Conservation (phyloP, 2,113 vertebrate genomes). For the Formicarius rufipectus region DNA sequence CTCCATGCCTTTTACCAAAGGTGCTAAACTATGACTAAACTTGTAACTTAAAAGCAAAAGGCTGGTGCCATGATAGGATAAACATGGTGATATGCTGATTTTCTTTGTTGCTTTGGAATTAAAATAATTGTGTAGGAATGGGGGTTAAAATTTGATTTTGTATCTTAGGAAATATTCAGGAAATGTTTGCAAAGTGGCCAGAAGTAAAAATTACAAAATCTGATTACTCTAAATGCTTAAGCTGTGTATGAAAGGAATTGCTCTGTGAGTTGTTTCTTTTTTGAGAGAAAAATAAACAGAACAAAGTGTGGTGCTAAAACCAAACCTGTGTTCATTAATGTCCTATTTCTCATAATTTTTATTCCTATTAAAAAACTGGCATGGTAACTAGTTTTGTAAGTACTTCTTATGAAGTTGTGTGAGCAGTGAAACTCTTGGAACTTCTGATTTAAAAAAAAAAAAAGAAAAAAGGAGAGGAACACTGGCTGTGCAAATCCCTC, state of each 20-base stretch:
- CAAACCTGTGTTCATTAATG: background rate
- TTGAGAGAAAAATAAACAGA: background rate
- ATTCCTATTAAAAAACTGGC: background rate
- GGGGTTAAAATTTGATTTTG: background rate
- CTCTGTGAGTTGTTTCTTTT: background rate
- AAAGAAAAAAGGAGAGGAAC: accelerated
- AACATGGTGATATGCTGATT: background rate
- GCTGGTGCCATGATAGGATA: background rate
- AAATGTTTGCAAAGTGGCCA: background rate
- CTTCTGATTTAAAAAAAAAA: background rate
- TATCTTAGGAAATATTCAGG: background rate
- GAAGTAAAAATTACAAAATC: background rate
- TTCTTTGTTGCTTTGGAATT: background rate
- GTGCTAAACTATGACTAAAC: background rate
- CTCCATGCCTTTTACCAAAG: background rate
- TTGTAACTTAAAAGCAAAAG: background rate
- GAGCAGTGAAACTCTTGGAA: background rate
- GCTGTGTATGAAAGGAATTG: background rate
- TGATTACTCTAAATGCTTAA: background rate
- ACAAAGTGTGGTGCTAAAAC: background rate
- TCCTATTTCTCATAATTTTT: background rate
- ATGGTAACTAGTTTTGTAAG: background rate
- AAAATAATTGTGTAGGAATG: background rate
- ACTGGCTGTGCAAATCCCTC: background rate
- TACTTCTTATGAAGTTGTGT: background rate